Conservation (phyloP, 2,797 vertebrate species). For the Anguilla megastoma region DNA sequence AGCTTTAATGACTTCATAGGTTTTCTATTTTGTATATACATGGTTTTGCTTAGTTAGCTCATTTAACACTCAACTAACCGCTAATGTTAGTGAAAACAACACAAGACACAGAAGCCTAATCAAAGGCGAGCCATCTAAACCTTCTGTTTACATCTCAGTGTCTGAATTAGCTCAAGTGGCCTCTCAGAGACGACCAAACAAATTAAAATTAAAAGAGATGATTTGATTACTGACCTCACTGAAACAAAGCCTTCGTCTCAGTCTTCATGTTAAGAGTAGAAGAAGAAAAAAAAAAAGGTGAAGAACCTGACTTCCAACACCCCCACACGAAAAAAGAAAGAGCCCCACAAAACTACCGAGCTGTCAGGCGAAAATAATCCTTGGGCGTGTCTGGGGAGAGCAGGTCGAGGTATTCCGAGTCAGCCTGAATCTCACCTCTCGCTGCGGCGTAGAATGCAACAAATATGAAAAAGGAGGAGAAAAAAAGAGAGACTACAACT, state of each 20-base stretch:
- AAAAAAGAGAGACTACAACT: constrained; percentile 65
- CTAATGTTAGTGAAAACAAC: not conserved
- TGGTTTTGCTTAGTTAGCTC: not conserved
- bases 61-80: not conserved
- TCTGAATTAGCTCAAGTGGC: constrained; percentile 7
- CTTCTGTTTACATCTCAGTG: not conserved
- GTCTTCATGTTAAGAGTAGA: constrained; percentile 66
- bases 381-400: constrained; percentile 57
- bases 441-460: constrained; percentile 54
- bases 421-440: constrained; percentile 54
- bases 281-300: constrained; percentile 54
- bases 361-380: constrained; percentile 62
- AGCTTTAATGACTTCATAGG: not conserved
- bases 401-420: constrained; percentile 51
- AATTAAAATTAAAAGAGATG: constrained; percentile 39
- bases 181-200: constrained; percentile 8
- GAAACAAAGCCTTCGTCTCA: constrained; percentile 61
- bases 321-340: constrained; percentile 37
- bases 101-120: not conserved
- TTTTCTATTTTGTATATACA: not conserved
- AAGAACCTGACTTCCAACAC: constrained; percentile 33
- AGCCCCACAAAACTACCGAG: constrained; percentile 38
- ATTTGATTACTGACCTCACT: constrained; percentile 74
- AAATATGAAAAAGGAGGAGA: constrained; percentile 49
- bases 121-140: not conserved